A percentile compares a stretch with the other conserved stretches of the same genome.
Evolutionary conservation across 2,113 vertebrate genomes (phyloP).

Genomic region (Poeciliopsis occidentalis): DNA sequence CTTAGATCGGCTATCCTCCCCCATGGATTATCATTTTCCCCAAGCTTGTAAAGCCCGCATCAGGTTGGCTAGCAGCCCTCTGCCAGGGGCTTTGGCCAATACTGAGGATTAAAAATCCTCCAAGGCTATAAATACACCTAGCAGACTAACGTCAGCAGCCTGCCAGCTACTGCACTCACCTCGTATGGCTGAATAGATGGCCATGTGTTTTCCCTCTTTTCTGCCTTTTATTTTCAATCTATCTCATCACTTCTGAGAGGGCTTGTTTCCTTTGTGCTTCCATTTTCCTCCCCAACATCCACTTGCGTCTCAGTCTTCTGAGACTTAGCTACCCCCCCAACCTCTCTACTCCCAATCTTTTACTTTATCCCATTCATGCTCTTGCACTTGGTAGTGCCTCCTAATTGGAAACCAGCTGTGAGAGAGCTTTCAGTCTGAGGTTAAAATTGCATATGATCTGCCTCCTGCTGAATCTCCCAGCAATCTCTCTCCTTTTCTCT

Average conservation of each 20-base stretch:
- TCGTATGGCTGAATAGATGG: conserved; percentile 56
- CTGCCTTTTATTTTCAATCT: conserved; percentile 25
- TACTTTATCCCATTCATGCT: conserved; percentile 43
- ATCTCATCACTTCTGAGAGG: conserved; percentile 26
- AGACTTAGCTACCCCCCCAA: conserved; percentile 1
- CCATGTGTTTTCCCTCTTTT: conserved; percentile 37
- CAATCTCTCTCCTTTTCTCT: conserved; percentile 50
- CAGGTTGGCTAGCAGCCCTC: conserved; percentile 67
- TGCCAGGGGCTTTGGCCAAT: conserved; percentile 71
- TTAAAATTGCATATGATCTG: conserved; percentile 73
- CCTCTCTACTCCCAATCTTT: conserved; percentile 4
- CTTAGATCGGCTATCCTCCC: conserved; percentile 44
- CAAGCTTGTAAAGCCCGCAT: conserved; percentile 59
- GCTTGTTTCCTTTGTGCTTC: conserved; percentile 23
- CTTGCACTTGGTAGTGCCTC: conserved; percentile 67
- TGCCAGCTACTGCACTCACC: conserved; percentile 61
- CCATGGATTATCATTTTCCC: conserved; percentile 52
- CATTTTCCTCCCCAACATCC: conserved; percentile 29
- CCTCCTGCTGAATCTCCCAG: conserved; percentile 59
- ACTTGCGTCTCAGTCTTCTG: conserved; percentile 43
- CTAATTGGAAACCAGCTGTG: conserved; percentile 78
- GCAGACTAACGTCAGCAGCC: conserved; percentile 62
- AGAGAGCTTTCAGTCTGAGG: conserved; percentile 69
- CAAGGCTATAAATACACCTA: conserved; percentile 77
- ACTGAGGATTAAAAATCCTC: conserved; percentile 74